phyloP scores from a whole-genome alignment of 2,888 invertebrate genomes.

The Yponomeuta evonymella region DNA sequence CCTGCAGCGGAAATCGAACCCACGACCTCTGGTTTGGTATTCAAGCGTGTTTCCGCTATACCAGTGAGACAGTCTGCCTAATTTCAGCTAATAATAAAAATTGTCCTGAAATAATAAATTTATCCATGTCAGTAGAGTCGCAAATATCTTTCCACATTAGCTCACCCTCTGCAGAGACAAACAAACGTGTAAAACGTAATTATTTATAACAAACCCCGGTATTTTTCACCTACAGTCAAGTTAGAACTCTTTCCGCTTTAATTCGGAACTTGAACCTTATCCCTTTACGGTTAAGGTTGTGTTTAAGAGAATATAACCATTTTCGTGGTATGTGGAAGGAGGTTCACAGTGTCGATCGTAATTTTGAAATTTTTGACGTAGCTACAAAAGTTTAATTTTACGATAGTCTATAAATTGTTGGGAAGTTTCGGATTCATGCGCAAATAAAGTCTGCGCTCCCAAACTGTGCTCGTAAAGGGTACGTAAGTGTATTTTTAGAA shows the following conservation, averaged over 20 bases:
- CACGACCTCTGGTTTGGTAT: too few relatives aligned
- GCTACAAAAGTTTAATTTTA: slow-evolving; percentile 2
- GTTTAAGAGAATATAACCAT: neutral
- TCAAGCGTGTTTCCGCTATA: too few relatives aligned
- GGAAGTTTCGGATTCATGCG: neutral
- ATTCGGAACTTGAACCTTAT: neutral
- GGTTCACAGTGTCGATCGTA: neutral
- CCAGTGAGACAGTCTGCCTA: too few relatives aligned
- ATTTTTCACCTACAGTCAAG: neutral
- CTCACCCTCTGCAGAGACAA: neutral
- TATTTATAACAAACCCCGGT: neutral
- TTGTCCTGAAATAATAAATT: too few relatives aligned
- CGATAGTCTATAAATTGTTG: slow-evolving; percentile 1
- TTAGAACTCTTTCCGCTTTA: neutral
- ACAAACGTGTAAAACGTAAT: neutral
- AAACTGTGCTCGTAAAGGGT: neutral
- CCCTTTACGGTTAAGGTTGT: neutral
- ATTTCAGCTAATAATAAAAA: too few relatives aligned
- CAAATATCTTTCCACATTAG: too few relatives aligned
- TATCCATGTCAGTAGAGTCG: too few relatives aligned
- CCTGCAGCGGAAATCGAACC: too few relatives aligned
- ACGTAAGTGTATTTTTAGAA: neutral
- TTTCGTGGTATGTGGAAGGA: neutral
- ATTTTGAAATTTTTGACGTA: neutral
- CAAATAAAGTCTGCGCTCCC: neutral